Percentiles rank a stretch among this genome's conserved stretches.
phyloP scores from a whole-genome alignment of 2,888 invertebrate species.

The Mongoloraphidia duomilia region DNA sequence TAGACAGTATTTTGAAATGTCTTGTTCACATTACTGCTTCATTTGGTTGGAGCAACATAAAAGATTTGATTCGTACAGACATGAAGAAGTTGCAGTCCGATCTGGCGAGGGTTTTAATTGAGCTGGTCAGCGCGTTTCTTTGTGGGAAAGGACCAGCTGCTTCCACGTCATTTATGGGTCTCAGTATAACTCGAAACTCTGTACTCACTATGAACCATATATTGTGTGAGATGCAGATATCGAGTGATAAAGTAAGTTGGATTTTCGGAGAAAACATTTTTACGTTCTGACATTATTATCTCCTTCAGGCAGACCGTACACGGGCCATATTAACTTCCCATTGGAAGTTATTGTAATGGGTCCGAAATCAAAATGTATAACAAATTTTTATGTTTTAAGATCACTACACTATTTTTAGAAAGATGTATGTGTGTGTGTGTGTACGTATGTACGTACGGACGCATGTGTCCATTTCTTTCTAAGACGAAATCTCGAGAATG shows the following conservation, averaged over 20 bases:
- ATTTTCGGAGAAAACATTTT: slow-evolving; percentile 2
- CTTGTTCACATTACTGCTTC: slow-evolving; percentile 34
- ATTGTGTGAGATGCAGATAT: slow-evolving; percentile 33
- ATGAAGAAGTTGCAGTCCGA: slow-evolving; percentile 26
- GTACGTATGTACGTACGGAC: too few relatives aligned
- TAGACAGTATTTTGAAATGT: slow-evolving; percentile 34
- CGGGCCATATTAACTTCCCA: too few relatives aligned
- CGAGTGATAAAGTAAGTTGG: slow-evolving; percentile 26
- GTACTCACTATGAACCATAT: slow-evolving; percentile 38
- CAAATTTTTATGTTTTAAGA: too few relatives aligned
- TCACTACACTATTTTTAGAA: too few relatives aligned
- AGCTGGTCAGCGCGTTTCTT: slow-evolving; percentile 37
- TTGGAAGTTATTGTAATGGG: too few relatives aligned
- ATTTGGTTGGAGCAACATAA: slow-evolving; percentile 28
- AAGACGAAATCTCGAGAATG: too few relatives aligned
- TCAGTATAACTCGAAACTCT: slow-evolving; percentile 37
- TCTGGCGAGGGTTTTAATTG: slow-evolving; percentile 31
- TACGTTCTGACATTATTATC: not conserved
- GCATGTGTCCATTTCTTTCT: too few relatives aligned
- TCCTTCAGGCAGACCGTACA: not conserved
- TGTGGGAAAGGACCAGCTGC: slow-evolving; percentile 32
- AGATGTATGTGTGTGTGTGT: too few relatives aligned
- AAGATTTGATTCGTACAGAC: slow-evolving; percentile 7
- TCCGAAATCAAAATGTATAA: too few relatives aligned
- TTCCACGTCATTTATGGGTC: slow-evolving; percentile 37